Base-by-base conservation (phyloP, 2,113 vertebrate species). In the Orientallactaga bullata region DNA sequence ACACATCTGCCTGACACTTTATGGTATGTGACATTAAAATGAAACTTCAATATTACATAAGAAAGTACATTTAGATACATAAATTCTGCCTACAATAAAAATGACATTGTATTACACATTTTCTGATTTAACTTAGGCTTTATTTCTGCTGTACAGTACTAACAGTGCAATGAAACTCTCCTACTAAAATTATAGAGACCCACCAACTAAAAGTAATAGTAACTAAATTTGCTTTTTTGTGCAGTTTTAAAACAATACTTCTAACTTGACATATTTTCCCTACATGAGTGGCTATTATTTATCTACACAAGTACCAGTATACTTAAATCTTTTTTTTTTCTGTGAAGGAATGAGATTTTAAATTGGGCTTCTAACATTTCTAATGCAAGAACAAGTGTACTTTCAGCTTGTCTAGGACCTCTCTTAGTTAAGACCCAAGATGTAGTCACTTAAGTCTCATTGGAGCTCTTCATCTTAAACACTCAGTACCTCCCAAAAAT, bases 51-150 rank as follows among this genome's bases (percentile, higher is more conserved):
- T 47, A 26, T 74, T 73, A 78, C 15, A 32, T 58, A 69, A 93
- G 66, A 85, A 82, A 30, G 71, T 66, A 65, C 51, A 76, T 55
- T 87, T 84, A 79, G 42, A 74, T 20, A 73, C 37, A 78, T 10
- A 35, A 89, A 85, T 90, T 94, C 72, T 72, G n/a, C 35, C 30
- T 90, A 23, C 72, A 84, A 79, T 61, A n/a, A 92, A 95, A 63
- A 85, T 73, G 63, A 79, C 11, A 66, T 1, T 86, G 28, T 3
- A 73, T 63, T 74, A 60, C 7, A 51, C 58, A 58, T 13, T 28
- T 93, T 81, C 58, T n/a, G 17, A 68, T 42, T 92, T 68, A 77
- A 63, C 21, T 8, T 78, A 76, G 39, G n/a, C 28, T 92, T 18
- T 76, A 77, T 71, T 74, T 88, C 42, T 73, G 71, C 7, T 37